Conservation (phyloP, 2,888 invertebrate genomes). For the Drosophila borealis region DNA sequence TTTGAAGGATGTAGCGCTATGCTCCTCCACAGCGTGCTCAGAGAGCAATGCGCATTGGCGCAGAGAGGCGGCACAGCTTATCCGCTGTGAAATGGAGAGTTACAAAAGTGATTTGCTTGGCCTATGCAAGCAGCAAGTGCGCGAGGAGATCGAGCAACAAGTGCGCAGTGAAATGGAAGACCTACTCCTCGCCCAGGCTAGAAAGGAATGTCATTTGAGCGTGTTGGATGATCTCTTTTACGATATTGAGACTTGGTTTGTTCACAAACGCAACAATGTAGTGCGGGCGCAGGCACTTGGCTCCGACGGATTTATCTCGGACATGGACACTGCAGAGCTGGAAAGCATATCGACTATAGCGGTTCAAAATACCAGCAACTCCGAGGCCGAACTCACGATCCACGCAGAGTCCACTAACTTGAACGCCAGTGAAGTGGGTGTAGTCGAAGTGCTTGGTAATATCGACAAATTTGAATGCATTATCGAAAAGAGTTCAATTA, state of each 20-base stretch:
- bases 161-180: constrained; percentile 55
- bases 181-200: constrained; percentile 40
- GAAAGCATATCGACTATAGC: constrained; percentile 10
- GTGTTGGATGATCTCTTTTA: constrained; percentile 62
- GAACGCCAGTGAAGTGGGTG: background rate
- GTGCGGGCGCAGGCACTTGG: constrained; percentile 17
- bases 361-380: background rate
- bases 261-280: constrained; percentile 57
- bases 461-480: background rate
- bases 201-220: constrained; percentile 40
- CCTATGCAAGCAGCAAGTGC: constrained; percentile 60
- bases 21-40: constrained; percentile 45
- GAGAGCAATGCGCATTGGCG: constrained; percentile 67
- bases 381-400: background rate
- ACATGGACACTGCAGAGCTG: constrained; percentile 8
- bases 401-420: background rate
- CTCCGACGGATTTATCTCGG: constrained; percentile 40
- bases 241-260: constrained; percentile 60
- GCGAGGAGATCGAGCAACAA: constrained; percentile 63
- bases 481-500: background rate
- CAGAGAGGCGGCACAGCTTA: constrained; percentile 42
- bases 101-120: constrained; percentile 54
- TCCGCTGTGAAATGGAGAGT: constrained; percentile 52
- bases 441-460: constrained; percentile 38
- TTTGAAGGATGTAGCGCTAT: constrained; percentile 46